Base-by-base conservation (phyloP, 1,140 invertebrate genomes). In the Onthophagus taurus region DNA sequence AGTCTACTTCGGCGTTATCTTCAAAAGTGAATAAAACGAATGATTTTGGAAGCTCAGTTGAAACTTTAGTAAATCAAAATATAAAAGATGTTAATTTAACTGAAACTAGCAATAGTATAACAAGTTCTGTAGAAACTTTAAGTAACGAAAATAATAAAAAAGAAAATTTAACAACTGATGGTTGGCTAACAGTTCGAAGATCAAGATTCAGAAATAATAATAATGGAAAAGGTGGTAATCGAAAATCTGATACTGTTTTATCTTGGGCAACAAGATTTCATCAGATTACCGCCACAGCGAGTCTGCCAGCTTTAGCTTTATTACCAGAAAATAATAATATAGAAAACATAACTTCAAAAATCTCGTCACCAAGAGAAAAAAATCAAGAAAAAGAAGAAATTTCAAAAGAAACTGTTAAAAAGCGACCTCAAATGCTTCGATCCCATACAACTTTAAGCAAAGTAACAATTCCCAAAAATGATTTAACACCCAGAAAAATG, bases 231-330 rank as follows among this genome's bases (percentile, higher is more conserved):
- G 45, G 50, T 23, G 61, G 59, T 47, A 37, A 47, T n/a, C 47
- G 59, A 37, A 54, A 55, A 49, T 61, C 59, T 6, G 59, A 64
- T 39, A 58, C 54, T 11, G 54, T 50, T 54, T 69, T 75, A 21
- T 72, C 76, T 45, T 80, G 78, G 78, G 66, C 74, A 4, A 77
- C 76, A 52, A 66, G 77, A 51, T 80, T 78, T 50, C 71, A 78
- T 59, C 77, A 79, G 50, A 76, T 78, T 12, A 79, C 76, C 2
- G 76, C 76, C 1, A 80, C 77, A 31, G 76, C 77, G 2, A 80
- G 76, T 60, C 51, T 80, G 42, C 77, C 78, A 2, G 77, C 77
- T 0, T 55, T 81, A 35, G 63, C 69, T 3, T 47, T 72, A 19
- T 52, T 70, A 4, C 69, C 69, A 13, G 70, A 72, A 34, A 59